phyloP scores from a whole-genome alignment of 2,888 invertebrate species.

The Dendrolimus houi region DNA sequence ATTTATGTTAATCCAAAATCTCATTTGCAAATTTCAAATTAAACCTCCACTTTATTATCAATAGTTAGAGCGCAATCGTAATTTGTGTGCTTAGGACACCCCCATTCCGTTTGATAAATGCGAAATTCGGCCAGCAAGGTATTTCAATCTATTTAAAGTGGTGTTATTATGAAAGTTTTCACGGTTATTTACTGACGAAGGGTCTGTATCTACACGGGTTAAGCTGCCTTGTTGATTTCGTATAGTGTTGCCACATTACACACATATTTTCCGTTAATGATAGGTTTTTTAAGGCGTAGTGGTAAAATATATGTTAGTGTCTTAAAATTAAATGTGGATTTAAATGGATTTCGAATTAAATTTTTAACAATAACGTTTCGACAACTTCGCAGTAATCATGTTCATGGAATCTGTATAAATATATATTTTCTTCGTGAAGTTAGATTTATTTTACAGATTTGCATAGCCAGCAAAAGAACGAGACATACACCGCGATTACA shows the following conservation, averaged over 20 bases:
- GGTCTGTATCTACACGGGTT: conserved; percentile 8
- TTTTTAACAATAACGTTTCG: no score
- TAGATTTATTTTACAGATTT: no score
- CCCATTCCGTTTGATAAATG: conserved; percentile 44
- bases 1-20: background rate
- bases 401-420: no score
- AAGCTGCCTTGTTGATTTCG: background rate
- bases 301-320: no score
- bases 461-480: no score
- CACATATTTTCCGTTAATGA: no score
- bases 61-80: background rate
- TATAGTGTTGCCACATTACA: background rate
- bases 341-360: no score
- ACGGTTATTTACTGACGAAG: conserved; percentile 48
- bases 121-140: conserved; percentile 43
- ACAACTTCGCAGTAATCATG: no score
- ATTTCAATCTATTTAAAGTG: conserved; percentile 60
- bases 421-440: no score
- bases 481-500: no score
- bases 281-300: no score
- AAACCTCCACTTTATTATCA: background rate
- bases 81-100: background rate
- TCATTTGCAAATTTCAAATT: background rate
- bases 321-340: no score
- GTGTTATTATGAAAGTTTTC: conserved; percentile 61